Conservation (phyloP, 2,797 vertebrate species). For the Parambassis ranga region DNA sequence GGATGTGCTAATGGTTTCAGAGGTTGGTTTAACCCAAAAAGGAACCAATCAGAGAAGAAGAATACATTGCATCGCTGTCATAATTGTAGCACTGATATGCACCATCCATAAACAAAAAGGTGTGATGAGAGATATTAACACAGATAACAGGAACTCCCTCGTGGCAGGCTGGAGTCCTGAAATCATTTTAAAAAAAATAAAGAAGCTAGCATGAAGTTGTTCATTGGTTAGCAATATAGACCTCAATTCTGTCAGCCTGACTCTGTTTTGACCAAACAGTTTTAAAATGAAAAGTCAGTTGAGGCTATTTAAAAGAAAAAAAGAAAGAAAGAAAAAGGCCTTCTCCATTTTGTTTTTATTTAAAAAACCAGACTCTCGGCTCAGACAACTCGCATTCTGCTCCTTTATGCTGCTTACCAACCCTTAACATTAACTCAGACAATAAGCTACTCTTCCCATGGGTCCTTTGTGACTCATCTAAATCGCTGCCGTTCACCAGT, state of each 20-base stretch:
- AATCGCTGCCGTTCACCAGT: conserved; percentile 58
- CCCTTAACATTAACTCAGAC: conserved; percentile 52
- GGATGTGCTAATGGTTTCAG: too few species aligned
- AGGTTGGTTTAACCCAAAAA: too few species aligned
- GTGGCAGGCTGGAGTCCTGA: too few species aligned
- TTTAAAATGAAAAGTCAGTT: conserved; percentile 4
- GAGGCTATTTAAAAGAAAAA: not conserved
- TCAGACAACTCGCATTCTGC: conserved; percentile 9
- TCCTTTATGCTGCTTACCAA: conserved; percentile 9
- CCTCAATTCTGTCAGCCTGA: not conserved
- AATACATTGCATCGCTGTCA: too few species aligned
- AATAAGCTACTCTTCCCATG: conserved; percentile 44
- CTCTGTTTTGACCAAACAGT: not conserved
- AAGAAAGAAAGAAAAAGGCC: not conserved
- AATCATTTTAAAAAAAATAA: too few species aligned
- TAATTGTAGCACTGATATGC: too few species aligned
- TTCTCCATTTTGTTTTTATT: conserved; percentile 13
- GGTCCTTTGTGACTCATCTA: conserved; percentile 63
- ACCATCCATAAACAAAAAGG: too few species aligned
- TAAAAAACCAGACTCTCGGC: conserved; percentile 18
- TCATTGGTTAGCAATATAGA: too few species aligned
- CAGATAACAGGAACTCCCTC: too few species aligned
- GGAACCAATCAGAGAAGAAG: too few species aligned
- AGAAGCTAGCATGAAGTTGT: too few species aligned
- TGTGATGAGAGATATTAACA: too few species aligned